Base-by-base conservation (phyloP, 2,888 invertebrate species). In the Mantis religiosa region DNA sequence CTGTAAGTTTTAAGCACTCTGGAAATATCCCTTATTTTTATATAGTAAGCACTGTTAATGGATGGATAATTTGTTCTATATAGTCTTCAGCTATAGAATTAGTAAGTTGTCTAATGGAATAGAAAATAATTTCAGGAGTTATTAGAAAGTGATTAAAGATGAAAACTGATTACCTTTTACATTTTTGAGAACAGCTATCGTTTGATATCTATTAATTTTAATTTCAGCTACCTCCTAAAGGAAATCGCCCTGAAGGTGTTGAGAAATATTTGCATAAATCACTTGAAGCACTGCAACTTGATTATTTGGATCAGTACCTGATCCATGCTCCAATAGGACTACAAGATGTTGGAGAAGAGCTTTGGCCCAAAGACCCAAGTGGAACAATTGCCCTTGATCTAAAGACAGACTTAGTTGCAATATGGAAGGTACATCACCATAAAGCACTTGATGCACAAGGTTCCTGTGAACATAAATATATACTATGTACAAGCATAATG, bases 311-410 rank as follows among this genome's bases (percentile, higher is more conserved):
- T 91, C 94, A 97, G 91, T 97, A 97, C 92, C 94, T 97, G 47
- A 95, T 97, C 89, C 97, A 98, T 91, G 95, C 96, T 93, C 97
- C 97, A 0, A 95, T 97, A 91, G 95, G 95, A 9, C 95, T 96
- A 1, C 87, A 95, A 88, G 95, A 96, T 90, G 93, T 95, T 25
- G 95, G 95, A 25, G 95, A 95, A 0, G 95, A 96, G 87, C 93
- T 96, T 54, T 94, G 95, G 91, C 96, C 97, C 0, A 93, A 93
- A 87, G 95, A 96, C 91, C 95, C 95, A 47, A 95, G 96, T 91
- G 97, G 96, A 83, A 93, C 94, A 87, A 93, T 96, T 87, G 93
- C 93, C 90, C 91, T 96, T 0, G 97, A 96, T 92, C 92, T 92
- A 25, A 94, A 93, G 34, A 97, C 97, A 0, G 95, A 98, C 93